A percentile compares a stretch with the other conserved stretches of the same genome.
These are phyloP conservation scores for Tyto alba DNA, from an alignment of 2,113 vertebrate genomes.

Conservation along the genomic window DNA sequence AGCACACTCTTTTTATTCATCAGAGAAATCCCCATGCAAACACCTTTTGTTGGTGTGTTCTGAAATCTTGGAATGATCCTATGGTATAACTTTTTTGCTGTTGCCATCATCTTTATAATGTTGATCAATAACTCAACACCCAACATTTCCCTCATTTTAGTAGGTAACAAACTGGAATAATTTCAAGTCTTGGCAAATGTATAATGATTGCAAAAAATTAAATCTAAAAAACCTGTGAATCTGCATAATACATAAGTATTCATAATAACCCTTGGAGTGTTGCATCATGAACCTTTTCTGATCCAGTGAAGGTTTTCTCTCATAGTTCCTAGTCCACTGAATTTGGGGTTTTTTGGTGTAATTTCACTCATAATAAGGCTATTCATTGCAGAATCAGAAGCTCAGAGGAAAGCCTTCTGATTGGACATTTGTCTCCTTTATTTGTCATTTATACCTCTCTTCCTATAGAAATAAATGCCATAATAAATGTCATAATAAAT, in stretches of 20 bases:
- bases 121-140: neutral
- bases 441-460: neutral
- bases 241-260: neutral
- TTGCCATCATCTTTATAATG: rapidly evolving
- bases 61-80: neutral
- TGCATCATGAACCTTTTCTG: neutral
- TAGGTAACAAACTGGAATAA: neutral
- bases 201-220: neutral
- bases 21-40: neutral
- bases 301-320: neutral
- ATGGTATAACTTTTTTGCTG: neutral
- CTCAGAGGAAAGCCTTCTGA: neutral
- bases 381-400: neutral
- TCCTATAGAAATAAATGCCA: constrained; percentile 9
- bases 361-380: neutral
- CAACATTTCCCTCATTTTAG: neutral
- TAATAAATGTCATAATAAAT: constrained; percentile 18
- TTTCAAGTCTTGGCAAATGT: neutral
- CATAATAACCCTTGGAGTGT: neutral
- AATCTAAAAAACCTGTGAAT: neutral
- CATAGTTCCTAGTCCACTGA: neutral
- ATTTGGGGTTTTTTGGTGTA: neutral
- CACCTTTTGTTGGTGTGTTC: neutral
- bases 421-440: neutral
- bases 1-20: rapidly evolving